These are phyloP conservation scores for Corythornis cristatus DNA, from an alignment of 2,113 vertebrate species.

Conservation along the genomic window DNA sequence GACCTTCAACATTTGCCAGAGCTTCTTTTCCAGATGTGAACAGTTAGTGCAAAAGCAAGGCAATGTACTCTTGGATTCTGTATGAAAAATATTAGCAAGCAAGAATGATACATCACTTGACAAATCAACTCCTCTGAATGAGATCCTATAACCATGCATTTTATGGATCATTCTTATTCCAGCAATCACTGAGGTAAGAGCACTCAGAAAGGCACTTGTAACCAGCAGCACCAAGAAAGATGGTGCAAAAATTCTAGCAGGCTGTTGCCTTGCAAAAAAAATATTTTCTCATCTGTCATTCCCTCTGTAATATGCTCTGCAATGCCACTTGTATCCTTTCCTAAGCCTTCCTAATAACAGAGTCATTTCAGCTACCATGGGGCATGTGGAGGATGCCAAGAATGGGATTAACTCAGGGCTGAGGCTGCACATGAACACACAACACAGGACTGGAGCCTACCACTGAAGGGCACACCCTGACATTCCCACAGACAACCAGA, in stretches of 20 bases:
- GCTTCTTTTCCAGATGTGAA: conserved; percentile 50
- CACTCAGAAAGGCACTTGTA: not conserved
- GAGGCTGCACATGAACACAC: not conserved
- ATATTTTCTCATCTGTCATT: not conserved
- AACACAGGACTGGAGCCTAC: not conserved
- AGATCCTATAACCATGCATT: not conserved
- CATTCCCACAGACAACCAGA: not conserved
- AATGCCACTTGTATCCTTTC: not conserved
- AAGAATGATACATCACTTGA: not conserved
- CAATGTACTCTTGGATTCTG: not conserved
- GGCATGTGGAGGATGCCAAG: not conserved
- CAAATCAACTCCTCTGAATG: not conserved
- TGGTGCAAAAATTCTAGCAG: not conserved
- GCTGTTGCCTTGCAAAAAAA: not conserved
- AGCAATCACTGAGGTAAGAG: not conserved
- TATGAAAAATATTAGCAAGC: not conserved
- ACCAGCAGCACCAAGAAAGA: not conserved
- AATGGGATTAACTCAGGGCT: not conserved
- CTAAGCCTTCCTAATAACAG: not conserved
- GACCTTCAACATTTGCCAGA: conserved; percentile 37
- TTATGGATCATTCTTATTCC: not conserved
- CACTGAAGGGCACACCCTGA: not conserved
- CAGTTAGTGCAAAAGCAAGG: not conserved
- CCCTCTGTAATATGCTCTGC: not conserved
- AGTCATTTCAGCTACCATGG: not conserved